phyloP scores from a whole-genome alignment of 2,797 vertebrate species.

The Florisuga fusca region DNA sequence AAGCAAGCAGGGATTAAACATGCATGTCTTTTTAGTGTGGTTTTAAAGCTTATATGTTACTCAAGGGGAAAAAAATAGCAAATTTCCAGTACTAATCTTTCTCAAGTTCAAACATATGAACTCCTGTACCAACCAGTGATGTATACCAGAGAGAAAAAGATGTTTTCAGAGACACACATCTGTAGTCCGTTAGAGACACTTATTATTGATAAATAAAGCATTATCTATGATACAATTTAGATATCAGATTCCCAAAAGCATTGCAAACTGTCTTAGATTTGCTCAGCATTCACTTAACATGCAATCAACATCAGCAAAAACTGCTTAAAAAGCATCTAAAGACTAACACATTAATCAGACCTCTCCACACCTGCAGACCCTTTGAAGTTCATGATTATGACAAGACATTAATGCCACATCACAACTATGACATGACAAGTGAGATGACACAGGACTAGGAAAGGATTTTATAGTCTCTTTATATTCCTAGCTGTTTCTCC shows the following conservation, averaged over 20 bases:
- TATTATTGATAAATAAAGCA: neutral
- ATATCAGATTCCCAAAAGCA: neutral
- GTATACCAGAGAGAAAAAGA: neutral
- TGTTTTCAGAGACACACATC: neutral
- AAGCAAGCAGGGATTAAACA: neutral
- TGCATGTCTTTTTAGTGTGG: neutral
- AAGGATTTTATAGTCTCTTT: neutral
- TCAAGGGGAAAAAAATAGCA: neutral
- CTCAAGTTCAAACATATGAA: neutral
- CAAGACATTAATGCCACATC: rapidly evolving
- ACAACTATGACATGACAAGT: neutral
- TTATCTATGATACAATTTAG: neutral
- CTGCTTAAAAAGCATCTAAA: neutral
- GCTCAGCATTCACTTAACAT: neutral
- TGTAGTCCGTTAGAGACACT: neutral
- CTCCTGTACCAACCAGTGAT: neutral
- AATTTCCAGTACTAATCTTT: neutral
- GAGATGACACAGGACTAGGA: neutral
- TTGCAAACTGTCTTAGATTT: neutral
- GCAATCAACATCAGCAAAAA: neutral
- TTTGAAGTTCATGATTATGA: neutral
- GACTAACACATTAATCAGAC: neutral
- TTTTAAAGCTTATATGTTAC: neutral
- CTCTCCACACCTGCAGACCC: neutral
- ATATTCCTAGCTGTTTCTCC: neutral